Conservation (phyloP, 2,888 invertebrate species). For the Zaprionus lineosus region DNA sequence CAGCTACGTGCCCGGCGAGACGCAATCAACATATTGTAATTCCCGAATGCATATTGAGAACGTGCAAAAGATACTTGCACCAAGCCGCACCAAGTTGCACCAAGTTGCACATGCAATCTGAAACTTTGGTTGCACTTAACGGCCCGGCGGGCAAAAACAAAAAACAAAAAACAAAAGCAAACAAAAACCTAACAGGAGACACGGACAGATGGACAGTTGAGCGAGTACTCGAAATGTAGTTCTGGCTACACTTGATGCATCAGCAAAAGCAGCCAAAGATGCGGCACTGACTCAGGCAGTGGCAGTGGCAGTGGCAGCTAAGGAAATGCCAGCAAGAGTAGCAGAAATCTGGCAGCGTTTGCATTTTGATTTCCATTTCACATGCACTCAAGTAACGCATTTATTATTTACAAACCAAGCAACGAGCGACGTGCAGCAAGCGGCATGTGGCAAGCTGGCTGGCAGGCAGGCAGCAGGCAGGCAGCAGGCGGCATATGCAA, state of each 20-base stretch:
- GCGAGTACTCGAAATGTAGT: constrained; percentile 23
- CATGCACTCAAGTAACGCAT: constrained; percentile 74
- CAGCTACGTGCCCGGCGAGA: constrained; percentile 64
- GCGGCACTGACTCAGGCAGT: too few species aligned
- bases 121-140: constrained; percentile 67
- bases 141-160: constrained; percentile 66
- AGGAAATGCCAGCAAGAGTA: constrained; percentile 2
- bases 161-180: constrained; percentile 26
- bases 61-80: constrained; percentile 67
- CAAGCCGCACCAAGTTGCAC: constrained; percentile 30
- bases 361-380: constrained; percentile 73
- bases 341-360: constrained; percentile 69
- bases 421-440: constrained; percentile 19
- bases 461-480: constrained; percentile 12
- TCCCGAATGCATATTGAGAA: constrained; percentile 76
- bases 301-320: constrained; percentile 21
- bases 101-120: constrained; percentile 53
- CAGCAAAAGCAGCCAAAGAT: too few species aligned
- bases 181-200: constrained; percentile 19
- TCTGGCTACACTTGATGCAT: constrained; percentile 47
- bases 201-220: too few species aligned
- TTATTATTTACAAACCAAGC: constrained; percentile 70
- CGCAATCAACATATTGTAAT: constrained; percentile 78
- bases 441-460: too few species aligned
- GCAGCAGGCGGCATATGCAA: constrained; percentile 36